These are phyloP conservation scores for Galerucella pusilla DNA, from an alignment of 2,888 invertebrate genomes.

Conservation along the genomic window DNA sequence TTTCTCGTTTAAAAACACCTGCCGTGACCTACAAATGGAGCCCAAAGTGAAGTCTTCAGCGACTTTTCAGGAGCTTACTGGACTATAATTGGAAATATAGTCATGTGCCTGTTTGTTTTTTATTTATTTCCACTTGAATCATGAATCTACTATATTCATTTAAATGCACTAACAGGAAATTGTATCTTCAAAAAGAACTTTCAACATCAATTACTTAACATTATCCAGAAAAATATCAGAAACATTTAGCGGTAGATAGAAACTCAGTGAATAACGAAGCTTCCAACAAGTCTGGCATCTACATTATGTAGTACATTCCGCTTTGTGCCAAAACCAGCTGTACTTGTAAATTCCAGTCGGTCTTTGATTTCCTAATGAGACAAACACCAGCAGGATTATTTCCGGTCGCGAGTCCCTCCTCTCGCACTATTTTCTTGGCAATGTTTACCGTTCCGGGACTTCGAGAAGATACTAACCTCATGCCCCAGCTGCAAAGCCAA, in stretches of 20 bases:
- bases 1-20: too few relatives aligned
- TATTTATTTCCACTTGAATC: too few relatives aligned
- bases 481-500: conserved; percentile 33
- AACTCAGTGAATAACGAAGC: conserved; percentile 16
- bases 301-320: conserved; percentile 48
- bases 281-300: conserved; percentile 27
- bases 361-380: conserved; percentile 63
- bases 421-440: conserved; percentile 53
- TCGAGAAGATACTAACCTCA: conserved; percentile 39
- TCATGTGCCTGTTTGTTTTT: too few relatives aligned
- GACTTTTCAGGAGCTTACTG: too few relatives aligned
- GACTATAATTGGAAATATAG: too few relatives aligned
- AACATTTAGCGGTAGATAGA: conserved; percentile 12
- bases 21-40: too few relatives aligned
- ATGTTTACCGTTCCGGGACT: conserved; percentile 53
- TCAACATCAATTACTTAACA: background rate
- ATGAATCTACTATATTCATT: too few relatives aligned
- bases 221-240: background rate
- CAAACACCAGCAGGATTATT: conserved; percentile 59
- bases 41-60: too few relatives aligned
- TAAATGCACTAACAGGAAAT: too few relatives aligned
- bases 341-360: conserved; percentile 55
- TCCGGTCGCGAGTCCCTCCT: conserved; percentile 54
- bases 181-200: background rate
- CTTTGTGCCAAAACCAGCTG: conserved; percentile 52